Base-by-base conservation (phyloP, 2,888 invertebrate genomes). In the Urechis unicinctus region DNA sequence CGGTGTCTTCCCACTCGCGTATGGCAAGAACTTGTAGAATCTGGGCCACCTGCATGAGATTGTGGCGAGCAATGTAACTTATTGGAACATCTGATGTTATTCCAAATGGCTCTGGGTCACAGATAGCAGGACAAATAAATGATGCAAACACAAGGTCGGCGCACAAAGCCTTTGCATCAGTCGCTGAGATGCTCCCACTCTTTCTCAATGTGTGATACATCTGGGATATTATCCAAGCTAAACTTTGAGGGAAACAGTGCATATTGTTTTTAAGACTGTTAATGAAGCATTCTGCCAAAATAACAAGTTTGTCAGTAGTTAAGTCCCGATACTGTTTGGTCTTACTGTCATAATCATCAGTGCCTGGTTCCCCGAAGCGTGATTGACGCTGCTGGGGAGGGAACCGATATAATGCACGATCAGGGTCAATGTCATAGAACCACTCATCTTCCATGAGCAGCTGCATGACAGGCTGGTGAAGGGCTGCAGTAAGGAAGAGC, bases 71-170 rank as follows among this genome's bases (percentile, higher is more conserved):
- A 56, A 91, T 86, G 70, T 90, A 88, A 44, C 91, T 91, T 54
- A 97, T 89, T 5, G 93, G 91, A 1, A 90, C 88, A 72, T 95
- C 95, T 2, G 89, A 89, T 1, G 81, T 81, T 53, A 97, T 88
- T 21, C 95, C 96, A 78, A 92, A 88, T 1, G 91, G 88, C 75
- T 96, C 96, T 0, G 97, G 97, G 81, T 92, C 92, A 50, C 94
- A 88, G 53, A 98, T 90, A 0, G 95, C 96, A 2, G 95, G 95
- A 71, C 96, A 97, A 58, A 98, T 88, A 74, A 95, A 93, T 74
- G 89, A 85, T 9, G 90, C 90, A 74, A 97, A 88, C 28, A 97
- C 88, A 57, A 98, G 82, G 73, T 98, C 96, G 0, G 91, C 90
- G 73, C 92, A 90, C 66, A 96, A 87, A 0, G 85, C 84, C 58